Evolutionary conservation across 2,113 vertebrate genomes (phyloP), one percentile per base, ranked within the genome.

Genomic region (Rhadina sibilatrix): DNA sequence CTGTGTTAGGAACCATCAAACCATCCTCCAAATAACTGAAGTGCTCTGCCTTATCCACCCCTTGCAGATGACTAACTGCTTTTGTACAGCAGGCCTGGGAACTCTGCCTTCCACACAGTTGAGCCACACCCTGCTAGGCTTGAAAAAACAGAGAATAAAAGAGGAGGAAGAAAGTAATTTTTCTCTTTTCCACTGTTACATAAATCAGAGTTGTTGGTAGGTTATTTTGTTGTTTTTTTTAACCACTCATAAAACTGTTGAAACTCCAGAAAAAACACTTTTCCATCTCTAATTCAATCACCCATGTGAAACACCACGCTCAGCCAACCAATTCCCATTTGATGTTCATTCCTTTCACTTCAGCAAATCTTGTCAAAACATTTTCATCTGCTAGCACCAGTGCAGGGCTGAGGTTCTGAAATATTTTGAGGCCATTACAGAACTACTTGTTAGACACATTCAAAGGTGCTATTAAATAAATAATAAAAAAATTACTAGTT

Each of bases 101-200:
- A 47, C 21, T 33, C 56, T 87, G 80, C 75, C 71, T 82, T 89
- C 56, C 56, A 7, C 19, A 25, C 33, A 68, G 30, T 16, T 16
- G 61, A 72, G 47, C 78, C 82, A 64, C 90, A 74, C 94, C 89
- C 86, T 86, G 83, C 63, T 46, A 71, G 56, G 68, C 80, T 75
- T 71, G 71, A 74, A 77, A 92, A 85, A 76, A 80, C 38, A 72
- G 16, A 68, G 50, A 57, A 88, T 44, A 79, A 49, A 81, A 74
- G 14, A 78, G 40, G n/a, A 90, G 54, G 64, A 94, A 94, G 38
- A 81, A 92, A 83, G 30, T n/a, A 54, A 56, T 91, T 94, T 82
- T 86, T 60, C 69, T 91, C n/a, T 80, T 78, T 91, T 90, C 9
- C 40, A 46, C 52, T 44, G 18, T 81, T 86, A 74, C 2, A 0